phyloP scores from a whole-genome alignment of 1,140 invertebrate genomes.

The Meteorus sp. region DNA sequence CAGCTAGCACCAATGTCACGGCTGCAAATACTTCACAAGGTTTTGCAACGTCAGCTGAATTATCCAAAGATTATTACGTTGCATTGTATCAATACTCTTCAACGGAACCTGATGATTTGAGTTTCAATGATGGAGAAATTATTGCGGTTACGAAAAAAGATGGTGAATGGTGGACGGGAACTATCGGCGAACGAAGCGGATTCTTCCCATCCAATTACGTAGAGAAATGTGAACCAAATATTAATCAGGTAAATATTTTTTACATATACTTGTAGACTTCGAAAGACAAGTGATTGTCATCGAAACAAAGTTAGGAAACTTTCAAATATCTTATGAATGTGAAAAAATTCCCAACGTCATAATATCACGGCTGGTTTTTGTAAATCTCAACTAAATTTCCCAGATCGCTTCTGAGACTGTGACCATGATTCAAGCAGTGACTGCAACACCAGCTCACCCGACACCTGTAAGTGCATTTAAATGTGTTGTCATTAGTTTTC shows the following conservation, averaged over 20 bases:
- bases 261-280: too few species aligned
- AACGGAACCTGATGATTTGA: slow-evolving; percentile 86
- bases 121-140: slow-evolving; percentile 87
- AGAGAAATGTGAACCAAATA: slow-evolving; percentile 61
- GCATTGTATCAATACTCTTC: slow-evolving; percentile 85
- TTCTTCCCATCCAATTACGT: slow-evolving; percentile 97
- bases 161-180: slow-evolving; percentile 98
- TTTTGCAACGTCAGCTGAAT: slow-evolving; percentile 9
- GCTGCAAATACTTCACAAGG: slow-evolving; percentile 34
- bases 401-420: too few species aligned
- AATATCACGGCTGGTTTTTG: too few species aligned
- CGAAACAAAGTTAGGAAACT: too few species aligned
- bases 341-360: too few species aligned
- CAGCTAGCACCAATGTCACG: neutral
- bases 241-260: slow-evolving; percentile 53
- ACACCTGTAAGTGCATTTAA: too few species aligned
- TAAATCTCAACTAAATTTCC: too few species aligned
- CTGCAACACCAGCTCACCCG: too few species aligned
- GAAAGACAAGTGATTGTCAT: neutral
- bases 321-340: too few species aligned
- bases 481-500: too few species aligned
- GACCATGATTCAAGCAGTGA: too few species aligned
- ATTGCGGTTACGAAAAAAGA: slow-evolving; percentile 86
- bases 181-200: slow-evolving; percentile 79
- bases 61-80: slow-evolving; percentile 74